Evolutionary conservation across 2,888 invertebrate species (phyloP), one percentile per base, ranked within the genome.

Genomic region (Drosophila buzzatii): DNA sequence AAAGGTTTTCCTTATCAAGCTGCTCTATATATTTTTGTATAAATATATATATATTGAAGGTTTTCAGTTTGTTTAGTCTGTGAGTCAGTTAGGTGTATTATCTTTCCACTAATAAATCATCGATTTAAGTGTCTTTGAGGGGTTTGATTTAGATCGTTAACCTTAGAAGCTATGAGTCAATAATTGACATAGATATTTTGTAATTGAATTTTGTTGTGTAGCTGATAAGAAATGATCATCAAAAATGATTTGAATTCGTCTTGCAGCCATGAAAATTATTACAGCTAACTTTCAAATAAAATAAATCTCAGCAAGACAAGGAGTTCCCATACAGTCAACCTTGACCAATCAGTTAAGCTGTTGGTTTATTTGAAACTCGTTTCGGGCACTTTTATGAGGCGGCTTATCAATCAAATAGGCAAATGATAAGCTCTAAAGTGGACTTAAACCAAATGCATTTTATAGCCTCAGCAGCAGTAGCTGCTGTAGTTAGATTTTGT

Each of bases 361-460:
- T 45, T 16, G n/a, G 27, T 37, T 20, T 51, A 33, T 5, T 35
- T 16, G 16, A 49, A 62, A 61, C 44, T 55, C 18, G 61, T 47
- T 52, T 51, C 31, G 27, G 9, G 8, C 14, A 20, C 35, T 77
- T 73, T 63, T 73, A 67, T 77, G 61, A 33, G 59, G 42, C 5
- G 27, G 33, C 64, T 77, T 73, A 77, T 73, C 70, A 67, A 67
- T 76, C 51, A 57, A 27, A 42, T 12, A n/a, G 45, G 63, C 58
- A 64, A 77, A 77, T 77, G 78, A 73, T 77, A 77, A 77, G 76
- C 72, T 33, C 62, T 9, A 37, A 20, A 44, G 63, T 53, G 66
- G 53, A 57, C 62, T 37, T 70, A 70, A 66, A 53, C 47, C 42
- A 51, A 51, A 35, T 23, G 37, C 9, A 53, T 59, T 69, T 76